phyloP scores from a whole-genome alignment of 2,888 invertebrate species.

The Idaea biselata region DNA sequence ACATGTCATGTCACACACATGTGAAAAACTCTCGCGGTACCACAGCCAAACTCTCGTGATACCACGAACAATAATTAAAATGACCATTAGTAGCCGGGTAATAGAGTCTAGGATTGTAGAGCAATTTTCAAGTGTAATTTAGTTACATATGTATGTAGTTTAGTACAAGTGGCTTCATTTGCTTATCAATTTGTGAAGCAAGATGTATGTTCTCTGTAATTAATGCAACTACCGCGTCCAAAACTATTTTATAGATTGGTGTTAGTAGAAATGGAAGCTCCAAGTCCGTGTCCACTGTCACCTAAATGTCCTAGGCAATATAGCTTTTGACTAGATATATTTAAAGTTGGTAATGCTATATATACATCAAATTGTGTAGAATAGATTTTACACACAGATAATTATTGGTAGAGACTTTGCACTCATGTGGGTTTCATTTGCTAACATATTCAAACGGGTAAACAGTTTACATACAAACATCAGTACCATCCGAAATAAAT shows the following conservation, averaged over 20 bases:
- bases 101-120: neutral
- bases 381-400: too few species aligned
- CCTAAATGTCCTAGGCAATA: too few species aligned
- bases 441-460: too few species aligned
- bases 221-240: neutral
- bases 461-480: too few species aligned
- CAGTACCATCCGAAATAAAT: too few species aligned
- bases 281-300: too few species aligned
- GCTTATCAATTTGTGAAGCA: neutral
- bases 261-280: too few species aligned
- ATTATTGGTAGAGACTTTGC: too few species aligned
- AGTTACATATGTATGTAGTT: neutral
- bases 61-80: neutral
- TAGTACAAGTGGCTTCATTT: neutral
- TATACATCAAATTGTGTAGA: too few species aligned
- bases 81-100: neutral
- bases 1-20: constrained; percentile 17
- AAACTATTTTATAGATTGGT: neutral
- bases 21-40: neutral
- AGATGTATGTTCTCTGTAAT: neutral
- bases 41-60: neutral
- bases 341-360: too few species aligned
- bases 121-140: neutral
- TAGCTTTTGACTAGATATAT: too few species aligned
- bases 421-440: too few species aligned